Base-by-base conservation (phyloP, 2,797 vertebrate genomes). In the Alosa sapidissima region DNA sequence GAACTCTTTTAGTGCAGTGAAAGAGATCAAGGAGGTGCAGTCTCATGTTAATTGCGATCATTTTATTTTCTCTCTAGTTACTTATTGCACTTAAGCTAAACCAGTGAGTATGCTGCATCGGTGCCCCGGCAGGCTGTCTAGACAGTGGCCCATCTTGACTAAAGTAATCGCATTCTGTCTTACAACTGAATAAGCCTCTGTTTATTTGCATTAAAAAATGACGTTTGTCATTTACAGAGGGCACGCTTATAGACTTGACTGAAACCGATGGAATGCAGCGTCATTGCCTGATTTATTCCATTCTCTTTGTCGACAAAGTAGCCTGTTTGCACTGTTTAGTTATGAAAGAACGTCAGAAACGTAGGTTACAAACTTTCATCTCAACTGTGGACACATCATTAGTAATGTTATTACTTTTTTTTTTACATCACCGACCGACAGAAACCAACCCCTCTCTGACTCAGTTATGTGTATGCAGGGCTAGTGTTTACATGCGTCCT, bases 401-500 rank as follows among this genome's bases (percentile, higher is more conserved):
- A 65, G 60, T 65, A n/a, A 78, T 47, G 41, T 21, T 6, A 78
- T 6, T 78, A 47, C 6, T 21, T 21, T 58, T 54, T 6, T 21
- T 47, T 72, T 78, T n/a, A 47, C 72, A 6, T 21, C 16, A 47
- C 0, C 41, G 14, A 78, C 19, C 4, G 5, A 78, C 33, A 72
- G 24, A 65, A 65, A n/a, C 24, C 62, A 65, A 65, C 24, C 24
- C 62, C 10, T 65, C 62, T 33, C 24, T 36, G 13, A 28, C 11
- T 41, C 65, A 6, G 41, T 78, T 45, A 65, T 65, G n/a, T 65
- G 60, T 78, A 78, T 78, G 72, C 41, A 5, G 65, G 36, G 6
- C 41, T 8, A 78, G 68, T 78, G 85, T 88, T 88, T 89, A 84
- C 83, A 47, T 82, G 47, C 83, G 65, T 54, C 41, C 78, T 82